Conservation (phyloP, 2,113 vertebrate genomes). For the Philantomba maxwellii region DNA sequence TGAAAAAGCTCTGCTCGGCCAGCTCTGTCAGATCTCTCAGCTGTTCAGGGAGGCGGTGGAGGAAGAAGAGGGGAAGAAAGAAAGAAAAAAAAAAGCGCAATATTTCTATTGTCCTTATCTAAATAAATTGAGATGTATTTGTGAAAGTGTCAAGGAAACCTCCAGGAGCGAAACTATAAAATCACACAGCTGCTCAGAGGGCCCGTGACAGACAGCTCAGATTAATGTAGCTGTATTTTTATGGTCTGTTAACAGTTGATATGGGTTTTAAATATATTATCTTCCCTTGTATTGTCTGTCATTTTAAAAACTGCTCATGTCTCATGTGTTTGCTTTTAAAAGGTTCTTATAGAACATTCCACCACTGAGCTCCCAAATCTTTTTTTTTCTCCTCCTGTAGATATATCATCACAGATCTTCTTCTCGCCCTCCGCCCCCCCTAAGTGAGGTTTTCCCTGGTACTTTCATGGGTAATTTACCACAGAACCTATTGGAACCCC, state of each 20-base stretch:
- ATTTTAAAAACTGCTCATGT: conserved; percentile 77
- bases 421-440: accelerated
- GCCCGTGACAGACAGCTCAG: conserved; percentile 79
- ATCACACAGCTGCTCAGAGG: conserved; percentile 76
- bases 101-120: conserved; percentile 77
- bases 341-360: conserved; percentile 75
- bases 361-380: conserved; percentile 51
- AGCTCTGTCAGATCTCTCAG: neutral
- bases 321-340: conserved; percentile 80
- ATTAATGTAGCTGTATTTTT: conserved; percentile 81
- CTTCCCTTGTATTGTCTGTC: conserved; percentile 81
- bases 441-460: conserved; percentile 53
- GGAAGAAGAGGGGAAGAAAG: neutral
- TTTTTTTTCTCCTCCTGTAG: conserved; percentile 32
- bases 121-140: conserved; percentile 84
- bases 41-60: accelerated
- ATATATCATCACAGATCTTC: conserved; percentile 50
- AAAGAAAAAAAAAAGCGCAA: neutral
- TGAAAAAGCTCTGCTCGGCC: accelerated
- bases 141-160: conserved; percentile 74
- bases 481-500: conserved; percentile 50
- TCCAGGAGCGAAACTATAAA: conserved; percentile 77
- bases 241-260: conserved; percentile 85
- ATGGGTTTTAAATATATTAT: conserved; percentile 85
- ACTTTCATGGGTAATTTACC: conserved; percentile 76